phyloP scores from a whole-genome alignment of 2,113 vertebrate species.

The Galeopterus variegatus region DNA sequence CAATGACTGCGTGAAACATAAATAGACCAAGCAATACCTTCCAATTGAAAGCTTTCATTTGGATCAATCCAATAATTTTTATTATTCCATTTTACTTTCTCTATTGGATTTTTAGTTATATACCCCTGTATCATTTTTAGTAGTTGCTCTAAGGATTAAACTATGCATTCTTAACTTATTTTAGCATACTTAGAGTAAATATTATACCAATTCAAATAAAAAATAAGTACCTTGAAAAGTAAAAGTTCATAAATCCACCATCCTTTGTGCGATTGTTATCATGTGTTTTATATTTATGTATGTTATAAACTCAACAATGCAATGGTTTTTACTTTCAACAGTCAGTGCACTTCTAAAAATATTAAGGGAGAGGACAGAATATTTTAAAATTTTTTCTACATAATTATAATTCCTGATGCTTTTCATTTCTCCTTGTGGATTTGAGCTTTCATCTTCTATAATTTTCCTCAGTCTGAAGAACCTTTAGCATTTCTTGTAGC shows the following conservation, averaged over 20 bases:
- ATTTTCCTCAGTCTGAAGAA: slow-evolving; percentile 21
- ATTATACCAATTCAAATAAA: slow-evolving; percentile 20
- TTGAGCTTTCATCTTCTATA: neutral
- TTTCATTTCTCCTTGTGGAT: neutral
- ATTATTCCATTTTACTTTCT: neutral
- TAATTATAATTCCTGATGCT: neutral
- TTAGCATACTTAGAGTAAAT: neutral
- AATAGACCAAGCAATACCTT: neutral
- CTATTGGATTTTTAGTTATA: neutral
- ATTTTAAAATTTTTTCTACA: neutral
- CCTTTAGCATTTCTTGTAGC: neutral
- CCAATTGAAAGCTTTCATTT: slow-evolving; percentile 47
- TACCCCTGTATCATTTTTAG: neutral
- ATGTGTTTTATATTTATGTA: neutral
- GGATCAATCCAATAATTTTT: neutral
- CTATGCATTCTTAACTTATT: neutral
- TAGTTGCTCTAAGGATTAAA: slow-evolving; percentile 7
- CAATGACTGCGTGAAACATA: slow-evolving; percentile 10
- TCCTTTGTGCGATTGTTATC: neutral
- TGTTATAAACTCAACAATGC: slow-evolving; percentile 27
- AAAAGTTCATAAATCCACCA: neutral
- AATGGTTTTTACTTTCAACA: slow-evolving; percentile 19
- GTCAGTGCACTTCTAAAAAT: neutral
- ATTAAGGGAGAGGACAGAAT: neutral
- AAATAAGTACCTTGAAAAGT: neutral